Evolutionary conservation across 2,113 vertebrate genomes (phyloP).

Genomic region (Cavia aperea): DNA sequence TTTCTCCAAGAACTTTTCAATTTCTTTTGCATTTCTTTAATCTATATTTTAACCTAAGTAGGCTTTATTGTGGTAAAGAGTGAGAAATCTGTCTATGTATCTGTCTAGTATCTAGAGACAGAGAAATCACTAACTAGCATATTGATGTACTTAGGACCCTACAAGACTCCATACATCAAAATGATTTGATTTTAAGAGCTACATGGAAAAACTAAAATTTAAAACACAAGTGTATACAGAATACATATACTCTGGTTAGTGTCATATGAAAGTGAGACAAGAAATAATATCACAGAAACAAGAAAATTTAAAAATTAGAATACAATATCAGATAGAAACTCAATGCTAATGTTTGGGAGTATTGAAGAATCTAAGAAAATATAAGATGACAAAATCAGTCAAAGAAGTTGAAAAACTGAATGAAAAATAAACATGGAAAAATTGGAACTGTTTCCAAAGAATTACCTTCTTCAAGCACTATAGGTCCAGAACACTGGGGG

Average conservation of each 20-base stretch:
- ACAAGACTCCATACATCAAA: neutral
- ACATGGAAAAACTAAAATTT: neutral
- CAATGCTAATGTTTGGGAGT: neutral
- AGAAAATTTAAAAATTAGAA: slow-evolving; percentile 3
- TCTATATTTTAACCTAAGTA: neutral
- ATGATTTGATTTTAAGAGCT: neutral
- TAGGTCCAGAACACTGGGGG: neutral
- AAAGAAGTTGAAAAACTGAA: neutral
- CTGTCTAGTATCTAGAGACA: neutral
- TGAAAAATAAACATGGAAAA: slow-evolving; percentile 18
- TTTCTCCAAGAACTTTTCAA: neutral
- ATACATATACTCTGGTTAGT: neutral
- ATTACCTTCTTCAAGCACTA: neutral
- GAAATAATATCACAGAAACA: neutral
- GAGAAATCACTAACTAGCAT: neutral
- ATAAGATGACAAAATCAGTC: neutral
- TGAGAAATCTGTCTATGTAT: neutral
- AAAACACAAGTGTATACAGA: neutral
- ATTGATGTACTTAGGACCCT: neutral
- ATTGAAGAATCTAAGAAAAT: slow-evolving; percentile 29
- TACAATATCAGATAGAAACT: neutral
- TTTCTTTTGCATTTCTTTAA: neutral
- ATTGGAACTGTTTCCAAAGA: slow-evolving; percentile 36
- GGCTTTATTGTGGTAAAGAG: neutral
- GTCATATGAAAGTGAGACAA: neutral